phyloP scores from a whole-genome alignment of 2,888 invertebrate species.

The Pemphredon lugubris region DNA sequence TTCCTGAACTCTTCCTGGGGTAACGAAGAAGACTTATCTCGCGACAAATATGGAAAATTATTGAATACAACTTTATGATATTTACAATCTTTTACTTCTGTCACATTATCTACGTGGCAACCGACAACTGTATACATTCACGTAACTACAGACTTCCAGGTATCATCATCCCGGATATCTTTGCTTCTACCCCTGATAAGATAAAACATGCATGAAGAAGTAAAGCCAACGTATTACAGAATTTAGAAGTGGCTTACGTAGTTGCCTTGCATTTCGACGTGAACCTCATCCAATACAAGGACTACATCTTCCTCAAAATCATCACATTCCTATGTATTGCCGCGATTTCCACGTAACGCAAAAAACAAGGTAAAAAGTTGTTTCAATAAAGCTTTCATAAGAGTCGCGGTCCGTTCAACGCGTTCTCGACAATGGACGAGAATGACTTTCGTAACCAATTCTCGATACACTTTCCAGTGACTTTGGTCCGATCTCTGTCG shows the following conservation, averaged over 20 bases:
- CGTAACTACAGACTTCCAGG: conserved; percentile 8
- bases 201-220: conserved; percentile 62
- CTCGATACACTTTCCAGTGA: neutral
- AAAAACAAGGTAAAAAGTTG: conserved; percentile 20
- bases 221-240: conserved; percentile 24
- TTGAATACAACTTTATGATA: no score
- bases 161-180: conserved; percentile 20
- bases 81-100: no score
- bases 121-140: neutral
- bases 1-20: no score
- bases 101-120: no score
- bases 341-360: conserved; percentile 50
- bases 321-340: conserved; percentile 75
- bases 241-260: conserved; percentile 74
- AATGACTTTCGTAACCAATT: neutral
- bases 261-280: conserved; percentile 77
- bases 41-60: no score
- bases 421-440: neutral
- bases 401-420: neutral
- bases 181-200: conserved; percentile 38
- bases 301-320: conserved; percentile 78
- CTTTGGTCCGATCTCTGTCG: neutral
- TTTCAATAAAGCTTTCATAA: conserved; percentile 3
- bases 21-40: no score
- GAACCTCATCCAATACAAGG: conserved; percentile 77